phyloP scores from a whole-genome alignment of 2,888 invertebrate species.

The Diaprepes abbreviatus region DNA sequence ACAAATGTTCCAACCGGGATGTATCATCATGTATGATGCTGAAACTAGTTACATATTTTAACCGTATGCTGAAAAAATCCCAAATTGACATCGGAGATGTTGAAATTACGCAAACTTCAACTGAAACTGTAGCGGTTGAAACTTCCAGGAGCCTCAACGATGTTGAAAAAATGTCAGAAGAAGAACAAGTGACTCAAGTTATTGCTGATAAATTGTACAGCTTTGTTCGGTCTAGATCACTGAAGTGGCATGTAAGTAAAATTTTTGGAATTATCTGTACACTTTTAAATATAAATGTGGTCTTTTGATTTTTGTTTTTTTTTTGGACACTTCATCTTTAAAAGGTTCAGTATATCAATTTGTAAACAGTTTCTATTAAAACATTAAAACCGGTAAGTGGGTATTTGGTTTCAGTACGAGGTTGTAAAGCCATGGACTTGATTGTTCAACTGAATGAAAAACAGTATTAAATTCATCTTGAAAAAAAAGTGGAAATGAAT shows the following conservation, averaged over 20 bases:
- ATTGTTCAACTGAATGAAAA: too few species aligned
- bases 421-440: too few species aligned
- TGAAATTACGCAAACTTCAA: conserved; percentile 78
- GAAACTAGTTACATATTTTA: conserved; percentile 86
- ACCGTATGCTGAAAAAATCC: conserved; percentile 84
- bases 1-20: conserved; percentile 83
- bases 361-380: too few species aligned
- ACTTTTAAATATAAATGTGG: too few species aligned
- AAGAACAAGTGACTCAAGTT: conserved; percentile 73
- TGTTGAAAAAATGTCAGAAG: conserved; percentile 68
- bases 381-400: too few species aligned
- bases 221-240: conserved; percentile 81
- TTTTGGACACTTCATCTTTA: too few species aligned
- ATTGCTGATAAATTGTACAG: conserved; percentile 82
- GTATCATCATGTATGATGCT: conserved; percentile 87
- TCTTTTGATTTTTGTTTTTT: too few species aligned
- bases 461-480: too few species aligned
- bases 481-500: too few species aligned
- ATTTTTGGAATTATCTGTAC: too few species aligned
- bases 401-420: too few species aligned
- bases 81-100: conserved; percentile 83
- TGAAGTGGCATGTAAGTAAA: conserved; percentile 76
- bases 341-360: too few species aligned
- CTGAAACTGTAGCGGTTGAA: conserved; percentile 65
- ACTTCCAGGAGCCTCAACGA: conserved; percentile 63